Evolutionary conservation across 2,797 vertebrate genomes (phyloP).

Genomic region (Rhadinocentrus ornatus): DNA sequence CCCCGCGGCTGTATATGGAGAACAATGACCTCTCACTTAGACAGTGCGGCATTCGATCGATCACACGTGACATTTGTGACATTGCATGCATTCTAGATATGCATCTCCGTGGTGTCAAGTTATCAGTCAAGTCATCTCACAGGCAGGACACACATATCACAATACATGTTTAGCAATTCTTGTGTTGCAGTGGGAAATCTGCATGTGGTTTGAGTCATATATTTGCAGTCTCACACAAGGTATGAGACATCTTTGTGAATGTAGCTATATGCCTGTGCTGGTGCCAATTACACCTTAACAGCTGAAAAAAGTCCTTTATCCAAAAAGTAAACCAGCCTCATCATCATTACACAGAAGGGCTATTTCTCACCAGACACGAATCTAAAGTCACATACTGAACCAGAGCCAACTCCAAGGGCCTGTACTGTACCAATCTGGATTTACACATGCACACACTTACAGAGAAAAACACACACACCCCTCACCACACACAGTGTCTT

Average conservation of each 20-base stretch:
- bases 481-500: conserved; percentile 82
- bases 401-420: conserved; percentile 38
- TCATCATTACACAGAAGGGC: conserved; percentile 16
- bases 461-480: conserved; percentile 27
- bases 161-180: conserved; percentile 53
- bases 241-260: conserved; percentile 34
- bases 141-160: conserved; percentile 62
- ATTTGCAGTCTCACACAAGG: conserved; percentile 31
- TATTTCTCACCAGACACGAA: conserved; percentile 26
- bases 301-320: conserved; percentile 13
- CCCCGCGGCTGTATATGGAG: conserved; percentile 63
- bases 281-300: conserved; percentile 25
- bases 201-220: conserved; percentile 10
- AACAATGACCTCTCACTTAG: conserved; percentile 73
- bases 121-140: conserved; percentile 64
- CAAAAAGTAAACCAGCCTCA: conserved; percentile 42
- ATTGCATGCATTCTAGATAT: conserved; percentile 65
- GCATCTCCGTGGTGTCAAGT: conserved; percentile 65
- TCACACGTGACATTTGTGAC: conserved; percentile 77
- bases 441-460: conserved; percentile 28
- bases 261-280: not conserved
- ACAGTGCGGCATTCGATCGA: conserved; percentile 57
- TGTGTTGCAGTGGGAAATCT: conserved; percentile 12
- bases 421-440: conserved; percentile 63
- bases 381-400: conserved; percentile 33